These are phyloP conservation scores for Puntigrus tetrazona DNA, from an alignment of 2,113 vertebrate genomes.

Conservation along the genomic window DNA sequence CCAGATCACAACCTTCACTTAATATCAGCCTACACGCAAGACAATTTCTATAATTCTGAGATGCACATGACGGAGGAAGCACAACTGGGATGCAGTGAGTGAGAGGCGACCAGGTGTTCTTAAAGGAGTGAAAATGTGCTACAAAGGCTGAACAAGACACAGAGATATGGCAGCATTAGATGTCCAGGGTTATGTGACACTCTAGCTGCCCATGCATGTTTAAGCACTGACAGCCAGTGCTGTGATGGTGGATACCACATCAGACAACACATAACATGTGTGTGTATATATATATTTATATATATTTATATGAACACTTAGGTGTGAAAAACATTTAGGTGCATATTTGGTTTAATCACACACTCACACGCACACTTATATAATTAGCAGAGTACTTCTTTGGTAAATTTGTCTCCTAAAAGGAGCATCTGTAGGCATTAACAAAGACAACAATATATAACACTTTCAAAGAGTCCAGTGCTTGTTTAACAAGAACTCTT, in stretches of 20 bases:
- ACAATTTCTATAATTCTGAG: neutral
- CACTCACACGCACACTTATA: neutral
- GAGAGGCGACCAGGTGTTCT: conserved; percentile 12
- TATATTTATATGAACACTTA: neutral
- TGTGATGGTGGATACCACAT: neutral
- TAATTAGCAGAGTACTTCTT: conserved; percentile 1
- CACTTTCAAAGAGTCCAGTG: conserved; percentile 28
- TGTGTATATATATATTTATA: neutral
- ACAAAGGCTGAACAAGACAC: neutral
- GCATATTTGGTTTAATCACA: conserved; percentile 31
- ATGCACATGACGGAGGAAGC: neutral
- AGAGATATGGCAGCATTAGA: neutral
- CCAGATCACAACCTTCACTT: neutral
- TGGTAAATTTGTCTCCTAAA: conserved; percentile 30
- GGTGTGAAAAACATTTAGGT: conserved; percentile 5
- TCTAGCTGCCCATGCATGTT: neutral
- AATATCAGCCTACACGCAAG: neutral
- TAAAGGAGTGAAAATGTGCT: conserved; percentile 4
- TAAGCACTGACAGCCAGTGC: neutral
- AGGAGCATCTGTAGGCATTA: neutral
- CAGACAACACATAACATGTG: neutral
- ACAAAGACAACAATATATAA: conserved; percentile 7
- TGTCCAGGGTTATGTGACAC: neutral
- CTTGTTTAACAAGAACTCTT: conserved; percentile 29
- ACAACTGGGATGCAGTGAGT: neutral